Percentiles rank a stretch among this genome's conserved stretches.
Evolutionary conservation across 2,888 invertebrate genomes (phyloP).

Genomic region (Erebia aethiops): DNA sequence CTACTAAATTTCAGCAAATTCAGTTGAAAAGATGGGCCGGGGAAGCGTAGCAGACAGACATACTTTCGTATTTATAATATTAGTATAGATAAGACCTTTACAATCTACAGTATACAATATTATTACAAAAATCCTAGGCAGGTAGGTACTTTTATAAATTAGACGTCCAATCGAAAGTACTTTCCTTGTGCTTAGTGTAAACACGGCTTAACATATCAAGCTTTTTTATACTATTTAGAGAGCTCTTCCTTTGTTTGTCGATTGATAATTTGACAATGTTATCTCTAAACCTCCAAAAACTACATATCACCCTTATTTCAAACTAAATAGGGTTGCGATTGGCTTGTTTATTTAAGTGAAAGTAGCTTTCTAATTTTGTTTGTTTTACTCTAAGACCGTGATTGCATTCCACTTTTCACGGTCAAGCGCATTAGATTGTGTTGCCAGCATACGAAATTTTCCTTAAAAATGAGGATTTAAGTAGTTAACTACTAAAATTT

Average conservation of each 20-base stretch:
- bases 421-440: constrained; percentile 67
- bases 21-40: too few relatives aligned
- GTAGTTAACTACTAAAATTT: background rate
- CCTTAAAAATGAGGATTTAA: constrained; percentile 5
- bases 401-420: constrained; percentile 75
- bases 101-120: too few relatives aligned
- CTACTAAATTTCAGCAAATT: too few relatives aligned
- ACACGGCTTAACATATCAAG: background rate
- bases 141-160: background rate
- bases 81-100: too few relatives aligned
- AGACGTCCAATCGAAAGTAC: too few relatives aligned
- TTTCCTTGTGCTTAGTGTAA: background rate
- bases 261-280: constrained; percentile 21
- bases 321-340: constrained; percentile 46
- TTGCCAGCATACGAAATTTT: constrained; percentile 47
- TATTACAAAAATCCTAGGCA: background rate
- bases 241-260: constrained; percentile 19
- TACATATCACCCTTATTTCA: constrained; percentile 12
- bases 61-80: too few relatives aligned
- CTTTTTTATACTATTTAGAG: constrained; percentile 18
- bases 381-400: constrained; percentile 43
- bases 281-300: constrained; percentile 6
- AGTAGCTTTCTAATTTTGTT: constrained; percentile 26
- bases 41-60: too few relatives aligned
- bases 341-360: constrained; percentile 21